A percentile compares a stretch with the other conserved stretches of the same genome.
Conservation (phyloP, 2,113 vertebrate genomes). For the Nansenia antarctica region DNA sequence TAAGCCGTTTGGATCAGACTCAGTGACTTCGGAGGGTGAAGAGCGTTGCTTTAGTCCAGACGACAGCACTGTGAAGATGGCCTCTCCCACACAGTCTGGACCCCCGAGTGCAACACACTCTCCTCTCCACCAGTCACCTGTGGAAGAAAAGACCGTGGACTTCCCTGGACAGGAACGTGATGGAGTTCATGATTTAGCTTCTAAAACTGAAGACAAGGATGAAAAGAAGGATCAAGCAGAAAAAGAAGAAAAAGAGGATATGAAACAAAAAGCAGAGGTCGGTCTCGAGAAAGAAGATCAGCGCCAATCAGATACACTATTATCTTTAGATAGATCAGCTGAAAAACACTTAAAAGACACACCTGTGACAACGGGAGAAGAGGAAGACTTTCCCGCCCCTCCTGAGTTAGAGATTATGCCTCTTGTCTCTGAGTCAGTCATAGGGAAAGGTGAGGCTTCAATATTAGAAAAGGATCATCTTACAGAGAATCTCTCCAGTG, state of each 20-base stretch:
- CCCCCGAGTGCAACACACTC: slow-evolving; percentile 90
- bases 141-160: slow-evolving; percentile 81
- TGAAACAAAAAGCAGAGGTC: slow-evolving; percentile 24
- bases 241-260: slow-evolving; percentile 32
- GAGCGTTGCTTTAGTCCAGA: slow-evolving; percentile 93
- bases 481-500: slow-evolving; percentile 62
- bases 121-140: slow-evolving; percentile 88
- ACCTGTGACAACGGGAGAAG: slow-evolving; percentile 31
- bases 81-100: slow-evolving; percentile 90
- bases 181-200: not conserved
- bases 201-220: slow-evolving; percentile 44
- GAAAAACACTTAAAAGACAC: slow-evolving; percentile 49
- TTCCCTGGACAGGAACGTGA: slow-evolving; percentile 70
- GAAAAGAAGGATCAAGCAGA: slow-evolving; percentile 34
- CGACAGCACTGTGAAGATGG: slow-evolving; percentile 96
- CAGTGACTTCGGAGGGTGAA: slow-evolving; percentile 79
- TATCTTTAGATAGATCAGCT: slow-evolving; percentile 33
- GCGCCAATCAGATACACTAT: slow-evolving; percentile 23
- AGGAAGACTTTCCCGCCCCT: slow-evolving; percentile 30
- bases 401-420: slow-evolving; percentile 34
- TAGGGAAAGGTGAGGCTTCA: slow-evolving; percentile 20
- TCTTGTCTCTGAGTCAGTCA: slow-evolving; percentile 15
- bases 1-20: slow-evolving; percentile 65
- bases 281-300: slow-evolving; percentile 34
- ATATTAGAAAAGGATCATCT: slow-evolving; percentile 31